Percentiles rank a stretch among this genome's conserved stretches.
These are phyloP conservation scores for Etheostoma perlongum DNA, from an alignment of 2,797 vertebrate genomes.

Conservation along the genomic window DNA sequence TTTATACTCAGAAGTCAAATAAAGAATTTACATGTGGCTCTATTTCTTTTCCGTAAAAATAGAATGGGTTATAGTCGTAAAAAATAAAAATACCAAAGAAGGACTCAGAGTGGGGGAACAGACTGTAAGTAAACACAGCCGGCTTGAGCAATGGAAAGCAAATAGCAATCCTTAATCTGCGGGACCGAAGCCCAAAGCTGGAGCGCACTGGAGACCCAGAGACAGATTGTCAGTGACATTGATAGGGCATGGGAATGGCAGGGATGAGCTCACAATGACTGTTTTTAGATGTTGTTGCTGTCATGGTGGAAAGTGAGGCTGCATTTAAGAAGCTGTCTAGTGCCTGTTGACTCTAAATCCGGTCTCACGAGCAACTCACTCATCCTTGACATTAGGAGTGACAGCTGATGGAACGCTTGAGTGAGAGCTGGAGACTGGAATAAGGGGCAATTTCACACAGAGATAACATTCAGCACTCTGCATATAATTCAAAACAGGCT, in stretches of 20 bases:
- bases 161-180: slow-evolving; percentile 49
- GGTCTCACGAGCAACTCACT: slow-evolving; percentile 27
- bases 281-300: slow-evolving; percentile 47
- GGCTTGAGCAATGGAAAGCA: slow-evolving; percentile 44
- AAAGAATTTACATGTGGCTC: too few species aligned
- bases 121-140: slow-evolving; percentile 71
- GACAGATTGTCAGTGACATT: slow-evolving; percentile 54
- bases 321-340: slow-evolving; percentile 3
- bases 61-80: slow-evolving; percentile 19
- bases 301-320: slow-evolving; percentile 33
- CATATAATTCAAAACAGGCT: slow-evolving; percentile 30
- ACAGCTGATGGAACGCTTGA: slow-evolving; percentile 33
- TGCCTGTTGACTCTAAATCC: slow-evolving; percentile 34
- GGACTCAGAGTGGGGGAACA: slow-evolving; percentile 53
- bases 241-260: slow-evolving; percentile 70
- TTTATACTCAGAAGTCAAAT: too few species aligned
- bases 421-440: slow-evolving; percentile 9
- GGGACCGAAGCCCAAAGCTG: slow-evolving; percentile 38
- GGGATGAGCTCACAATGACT: slow-evolving; percentile 39
- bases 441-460: slow-evolving; percentile 24
- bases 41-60: too few species aligned
- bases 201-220: slow-evolving; percentile 29
- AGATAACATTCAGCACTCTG: slow-evolving; percentile 18
- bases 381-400: slow-evolving; percentile 39
- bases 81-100: slow-evolving; percentile 57